Percentiles rank a stretch among this genome's conserved stretches.
Evolutionary conservation across 2,113 vertebrate species (phyloP).

Genomic region (Bucco capensis): DNA sequence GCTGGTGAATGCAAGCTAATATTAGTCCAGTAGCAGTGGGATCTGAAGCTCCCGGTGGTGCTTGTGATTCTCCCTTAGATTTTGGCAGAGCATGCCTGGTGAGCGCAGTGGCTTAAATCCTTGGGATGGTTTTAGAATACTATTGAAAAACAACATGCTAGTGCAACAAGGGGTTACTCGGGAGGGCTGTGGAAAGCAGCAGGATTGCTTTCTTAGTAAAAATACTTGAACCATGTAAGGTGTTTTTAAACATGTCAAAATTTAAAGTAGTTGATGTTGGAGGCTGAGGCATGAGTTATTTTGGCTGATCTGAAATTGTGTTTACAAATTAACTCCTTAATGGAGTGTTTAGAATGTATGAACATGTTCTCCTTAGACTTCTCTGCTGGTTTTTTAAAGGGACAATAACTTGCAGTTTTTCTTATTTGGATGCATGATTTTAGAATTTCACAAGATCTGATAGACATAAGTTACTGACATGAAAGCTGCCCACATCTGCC

Average conservation of each 20-base stretch:
- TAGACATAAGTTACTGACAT: background rate
- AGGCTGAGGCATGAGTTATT: background rate
- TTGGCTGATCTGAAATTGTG: background rate
- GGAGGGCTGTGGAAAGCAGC: background rate
- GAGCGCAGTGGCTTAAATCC: background rate
- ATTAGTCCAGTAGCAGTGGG: background rate
- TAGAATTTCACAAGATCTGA: background rate
- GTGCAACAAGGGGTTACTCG: background rate
- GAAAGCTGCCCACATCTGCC: background rate
- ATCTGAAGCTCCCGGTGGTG: background rate
- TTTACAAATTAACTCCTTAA: background rate
- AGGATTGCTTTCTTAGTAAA: background rate
- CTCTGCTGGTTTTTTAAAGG: background rate
- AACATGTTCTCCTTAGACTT: background rate
- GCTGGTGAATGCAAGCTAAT: background rate
- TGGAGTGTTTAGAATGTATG: background rate
- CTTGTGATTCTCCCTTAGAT: background rate
- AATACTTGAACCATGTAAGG: background rate
- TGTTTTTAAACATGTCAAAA: background rate
- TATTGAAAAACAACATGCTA: fast-evolving
- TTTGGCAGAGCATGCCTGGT: fast-evolving
- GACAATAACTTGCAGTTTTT: background rate
- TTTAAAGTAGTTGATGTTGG: background rate
- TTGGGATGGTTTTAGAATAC: fast-evolving
- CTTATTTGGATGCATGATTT: background rate